These are phyloP conservation scores for Drosophila auraria DNA, from an alignment of 1,140 invertebrate genomes.

Conservation along the genomic window DNA sequence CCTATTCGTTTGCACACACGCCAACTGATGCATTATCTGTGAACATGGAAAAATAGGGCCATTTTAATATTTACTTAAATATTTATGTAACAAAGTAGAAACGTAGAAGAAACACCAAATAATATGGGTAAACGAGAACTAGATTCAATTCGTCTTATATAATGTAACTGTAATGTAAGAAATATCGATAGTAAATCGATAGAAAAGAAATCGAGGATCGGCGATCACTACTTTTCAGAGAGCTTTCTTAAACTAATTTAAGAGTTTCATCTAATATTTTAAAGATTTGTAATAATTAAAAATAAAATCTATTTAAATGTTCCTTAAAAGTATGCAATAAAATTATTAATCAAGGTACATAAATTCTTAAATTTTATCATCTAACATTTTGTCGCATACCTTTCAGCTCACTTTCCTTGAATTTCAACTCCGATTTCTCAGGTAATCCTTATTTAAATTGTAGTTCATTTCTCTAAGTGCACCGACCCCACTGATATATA, in stretches of 20 bases:
- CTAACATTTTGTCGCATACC: not conserved
- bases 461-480: not conserved
- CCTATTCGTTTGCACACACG: conserved; percentile 2
- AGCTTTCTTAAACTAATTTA: too few relatives aligned
- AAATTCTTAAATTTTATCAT: too few relatives aligned
- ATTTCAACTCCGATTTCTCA: not conserved
- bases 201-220: too few relatives aligned
- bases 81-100: too few relatives aligned
- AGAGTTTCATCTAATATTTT: too few relatives aligned
- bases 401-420: not conserved
- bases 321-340: not conserved
- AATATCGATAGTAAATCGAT: too few relatives aligned
- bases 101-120: too few relatives aligned
- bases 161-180: too few relatives aligned
- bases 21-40: conserved; percentile 40
- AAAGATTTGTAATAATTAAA: too few relatives aligned
- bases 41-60: not conserved
- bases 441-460: not conserved
- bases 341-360: not conserved
- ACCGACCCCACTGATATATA: not conserved
- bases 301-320: not conserved
- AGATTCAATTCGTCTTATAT: too few relatives aligned
- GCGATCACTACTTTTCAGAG: too few relatives aligned
- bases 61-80: not conserved
- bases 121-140: too few relatives aligned